These are phyloP conservation scores for Drosophila asahinai DNA, from an alignment of 1,140 invertebrate genomes.

Conservation along the genomic window DNA sequence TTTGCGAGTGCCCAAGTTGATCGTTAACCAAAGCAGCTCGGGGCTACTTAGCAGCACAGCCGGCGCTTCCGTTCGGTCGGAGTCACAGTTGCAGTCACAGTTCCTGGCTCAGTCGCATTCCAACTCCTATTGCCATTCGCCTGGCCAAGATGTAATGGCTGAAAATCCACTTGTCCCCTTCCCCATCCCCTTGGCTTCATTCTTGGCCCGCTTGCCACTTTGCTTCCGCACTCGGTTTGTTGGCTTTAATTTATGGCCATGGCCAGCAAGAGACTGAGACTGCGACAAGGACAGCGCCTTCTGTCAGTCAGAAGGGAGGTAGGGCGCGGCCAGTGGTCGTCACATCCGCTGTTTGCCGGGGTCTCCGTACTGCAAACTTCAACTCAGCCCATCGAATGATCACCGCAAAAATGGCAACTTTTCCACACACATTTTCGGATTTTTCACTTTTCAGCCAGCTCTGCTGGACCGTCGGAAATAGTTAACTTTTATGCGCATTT, in stretches of 20 bases:
- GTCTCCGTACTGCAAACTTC: slow-evolving; percentile 1
- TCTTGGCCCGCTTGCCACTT: slow-evolving; percentile 46
- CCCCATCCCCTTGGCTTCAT: slow-evolving; percentile 1
- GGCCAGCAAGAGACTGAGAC: slow-evolving; percentile 47
- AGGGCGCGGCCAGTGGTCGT: slow-evolving; percentile 37
- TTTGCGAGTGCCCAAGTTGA: slow-evolving; percentile 47
- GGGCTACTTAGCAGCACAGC: slow-evolving; percentile 74
- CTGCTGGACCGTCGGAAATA: slow-evolving; percentile 66
- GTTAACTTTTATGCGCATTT: slow-evolving; percentile 83
- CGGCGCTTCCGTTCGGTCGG: slow-evolving; percentile 57
- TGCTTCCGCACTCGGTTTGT: slow-evolving; percentile 74
- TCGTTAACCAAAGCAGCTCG: slow-evolving; percentile 63
- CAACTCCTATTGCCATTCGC: slow-evolving; percentile 2
- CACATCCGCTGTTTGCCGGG: slow-evolving; percentile 70
- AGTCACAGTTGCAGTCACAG: slow-evolving; percentile 21
- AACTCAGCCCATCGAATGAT: slow-evolving; percentile 39
- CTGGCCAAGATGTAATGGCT: slow-evolving; percentile 70
- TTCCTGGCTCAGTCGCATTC: slow-evolving; percentile 1
- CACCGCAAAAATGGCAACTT: slow-evolving; percentile 59
- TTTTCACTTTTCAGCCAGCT: slow-evolving; percentile 38
- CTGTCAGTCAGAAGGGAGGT: slow-evolving; percentile 36
- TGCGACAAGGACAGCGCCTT: slow-evolving; percentile 50
- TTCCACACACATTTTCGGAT: slow-evolving; percentile 63
- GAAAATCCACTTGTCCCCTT: slow-evolving; percentile 67
- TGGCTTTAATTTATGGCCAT: slow-evolving; percentile 79